Evolutionary conservation across 2,113 vertebrate species (phyloP).

Genomic region (Cardinalis cardinalis): DNA sequence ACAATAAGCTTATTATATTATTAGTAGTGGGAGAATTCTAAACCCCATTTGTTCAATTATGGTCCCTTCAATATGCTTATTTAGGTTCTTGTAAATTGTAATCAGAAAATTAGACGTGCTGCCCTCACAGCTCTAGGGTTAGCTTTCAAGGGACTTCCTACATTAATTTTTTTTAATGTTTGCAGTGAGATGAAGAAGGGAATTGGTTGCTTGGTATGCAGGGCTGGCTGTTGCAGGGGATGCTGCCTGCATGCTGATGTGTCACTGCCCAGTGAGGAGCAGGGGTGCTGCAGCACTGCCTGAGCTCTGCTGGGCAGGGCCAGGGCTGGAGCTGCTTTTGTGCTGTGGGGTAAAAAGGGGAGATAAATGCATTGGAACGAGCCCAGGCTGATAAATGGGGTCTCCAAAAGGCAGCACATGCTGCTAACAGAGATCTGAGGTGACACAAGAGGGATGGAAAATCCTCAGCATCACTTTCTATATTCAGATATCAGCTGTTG

Average conservation of each 20-base stretch:
- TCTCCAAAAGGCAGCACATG: background rate
- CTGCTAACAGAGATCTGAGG: background rate
- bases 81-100: slow-evolving; percentile 62
- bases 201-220: slow-evolving; percentile 40
- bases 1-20: slow-evolving; percentile 58
- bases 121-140: slow-evolving; percentile 49
- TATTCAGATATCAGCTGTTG: background rate
- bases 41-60: slow-evolving; percentile 61
- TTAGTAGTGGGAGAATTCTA: slow-evolving; percentile 51
- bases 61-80: slow-evolving; percentile 50
- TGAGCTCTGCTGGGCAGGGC: background rate
- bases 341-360: background rate
- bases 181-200: slow-evolving; percentile 28
- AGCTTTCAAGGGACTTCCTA: slow-evolving; percentile 35
- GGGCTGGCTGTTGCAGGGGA: background rate
- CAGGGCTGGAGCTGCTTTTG: background rate
- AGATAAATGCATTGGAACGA: background rate
- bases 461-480: background rate
- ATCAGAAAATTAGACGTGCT: slow-evolving; percentile 63
- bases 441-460: background rate
- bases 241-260: slow-evolving; percentile 40
- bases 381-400: background rate
- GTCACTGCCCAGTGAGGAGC: background rate
- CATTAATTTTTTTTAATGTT: background rate
- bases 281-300: background rate